Evolutionary conservation across 1,140 invertebrate genomes (phyloP).

Genomic region (Oscheius sp.): DNA sequence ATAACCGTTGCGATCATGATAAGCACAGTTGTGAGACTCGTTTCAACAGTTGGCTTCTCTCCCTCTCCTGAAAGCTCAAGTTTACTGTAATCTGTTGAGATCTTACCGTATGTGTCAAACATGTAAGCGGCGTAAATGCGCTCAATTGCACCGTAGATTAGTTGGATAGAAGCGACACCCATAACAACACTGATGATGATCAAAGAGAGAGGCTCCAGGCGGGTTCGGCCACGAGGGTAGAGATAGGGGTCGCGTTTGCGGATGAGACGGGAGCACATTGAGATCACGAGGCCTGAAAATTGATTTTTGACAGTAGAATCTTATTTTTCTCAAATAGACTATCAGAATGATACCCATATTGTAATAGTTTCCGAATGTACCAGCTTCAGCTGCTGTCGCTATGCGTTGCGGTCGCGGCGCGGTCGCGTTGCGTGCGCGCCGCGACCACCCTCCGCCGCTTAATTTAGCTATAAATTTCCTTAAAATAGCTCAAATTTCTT

Average conservation of each 20-base stretch:
- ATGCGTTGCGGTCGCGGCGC: no score
- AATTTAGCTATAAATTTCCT: no score
- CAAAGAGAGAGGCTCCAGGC: slow-evolving; percentile 63
- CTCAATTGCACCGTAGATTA: slow-evolving; percentile 60
- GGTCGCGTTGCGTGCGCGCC: no score
- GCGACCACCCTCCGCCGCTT: no score
- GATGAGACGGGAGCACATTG: slow-evolving; percentile 62
- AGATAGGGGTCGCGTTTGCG: slow-evolving; percentile 62
- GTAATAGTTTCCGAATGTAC: no score
- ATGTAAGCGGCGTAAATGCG: slow-evolving; percentile 12
- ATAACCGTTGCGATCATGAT: slow-evolving; percentile 63
- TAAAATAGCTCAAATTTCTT: no score
- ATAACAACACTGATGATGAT: slow-evolving; percentile 63
- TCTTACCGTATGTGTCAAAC: background rate
- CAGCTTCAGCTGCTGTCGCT: no score
- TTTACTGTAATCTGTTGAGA: background rate
- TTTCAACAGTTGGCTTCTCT: background rate
- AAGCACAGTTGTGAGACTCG: slow-evolving; percentile 51
- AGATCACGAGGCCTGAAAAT: slow-evolving; percentile 59
- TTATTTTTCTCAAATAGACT: no score
- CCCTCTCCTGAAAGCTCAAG: background rate
- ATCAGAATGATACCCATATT: no score
- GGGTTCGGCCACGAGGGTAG: slow-evolving; percentile 64
- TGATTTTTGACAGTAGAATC: background rate
- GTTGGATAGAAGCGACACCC: slow-evolving; percentile 63